A percentile compares a stretch with the other conserved stretches of the same genome.
phyloP scores from a whole-genome alignment of 2,113 vertebrate genomes.

The Phylloscopus trochilus region DNA sequence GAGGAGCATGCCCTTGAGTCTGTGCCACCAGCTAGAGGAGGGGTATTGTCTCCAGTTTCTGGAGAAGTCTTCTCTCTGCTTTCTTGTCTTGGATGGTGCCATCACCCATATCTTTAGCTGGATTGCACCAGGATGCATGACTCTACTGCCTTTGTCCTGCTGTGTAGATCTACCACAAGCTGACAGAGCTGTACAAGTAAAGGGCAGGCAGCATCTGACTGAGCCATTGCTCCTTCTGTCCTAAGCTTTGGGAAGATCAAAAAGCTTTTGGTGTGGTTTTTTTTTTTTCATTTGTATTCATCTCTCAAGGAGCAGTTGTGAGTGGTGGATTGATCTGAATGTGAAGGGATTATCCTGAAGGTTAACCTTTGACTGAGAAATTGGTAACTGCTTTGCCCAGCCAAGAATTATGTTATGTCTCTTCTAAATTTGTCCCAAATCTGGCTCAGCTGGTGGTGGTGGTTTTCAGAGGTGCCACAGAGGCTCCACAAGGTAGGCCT shows the following conservation, averaged over 20 bases:
- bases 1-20: neutral
- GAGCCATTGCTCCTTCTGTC: neutral
- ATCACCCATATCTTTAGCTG: neutral
- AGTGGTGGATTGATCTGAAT: neutral
- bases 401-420: neutral
- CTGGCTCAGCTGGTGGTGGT: neutral
- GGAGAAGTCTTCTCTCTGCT: neutral
- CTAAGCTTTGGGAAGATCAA: neutral
- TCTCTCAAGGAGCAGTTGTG: neutral
- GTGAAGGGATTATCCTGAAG: neutral
- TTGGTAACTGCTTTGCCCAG: neutral
- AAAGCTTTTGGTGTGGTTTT: neutral
- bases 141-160: neutral
- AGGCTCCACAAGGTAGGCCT: neutral
- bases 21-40: neutral
- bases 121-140: neutral
- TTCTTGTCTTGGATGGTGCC: neutral
- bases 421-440: neutral
- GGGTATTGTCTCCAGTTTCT: neutral
- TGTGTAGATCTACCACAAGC: neutral
- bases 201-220: neutral
- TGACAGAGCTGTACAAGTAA: neutral
- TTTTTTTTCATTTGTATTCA: neutral
- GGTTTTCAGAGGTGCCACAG: neutral
- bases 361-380: neutral